A percentile compares a stretch with the other conserved stretches of the same genome.
phyloP scores from a whole-genome alignment of 2,113 vertebrate species.

The Phalacrocorax brasilianus region DNA sequence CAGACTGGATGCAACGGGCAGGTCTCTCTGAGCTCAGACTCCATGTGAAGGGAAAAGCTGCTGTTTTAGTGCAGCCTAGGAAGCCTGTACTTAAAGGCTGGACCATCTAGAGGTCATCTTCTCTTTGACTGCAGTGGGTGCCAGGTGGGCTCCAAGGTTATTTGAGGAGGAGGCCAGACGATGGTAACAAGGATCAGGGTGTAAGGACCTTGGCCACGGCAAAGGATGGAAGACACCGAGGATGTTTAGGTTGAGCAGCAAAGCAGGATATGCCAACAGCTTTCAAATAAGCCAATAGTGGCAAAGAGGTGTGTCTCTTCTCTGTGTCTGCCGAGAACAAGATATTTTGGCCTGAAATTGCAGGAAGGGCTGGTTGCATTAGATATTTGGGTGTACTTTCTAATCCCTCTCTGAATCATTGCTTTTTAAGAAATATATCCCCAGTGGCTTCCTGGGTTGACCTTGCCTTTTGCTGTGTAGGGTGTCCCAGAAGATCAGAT shows the following conservation, averaged over 20 bases:
- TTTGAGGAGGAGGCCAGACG: neutral
- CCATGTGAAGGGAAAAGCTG: neutral
- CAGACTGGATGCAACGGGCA: neutral
- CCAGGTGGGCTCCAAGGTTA: neutral
- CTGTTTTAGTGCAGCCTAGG: neutral
- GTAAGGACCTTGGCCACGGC: neutral
- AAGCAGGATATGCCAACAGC: neutral
- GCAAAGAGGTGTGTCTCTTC: neutral
- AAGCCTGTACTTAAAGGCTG: neutral
- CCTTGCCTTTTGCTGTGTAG: neutral
- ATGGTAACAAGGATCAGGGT: neutral
- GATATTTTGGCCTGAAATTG: neutral
- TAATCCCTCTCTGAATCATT: neutral
- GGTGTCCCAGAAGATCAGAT: neutral
- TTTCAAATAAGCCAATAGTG: neutral
- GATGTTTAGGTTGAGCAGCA: neutral
- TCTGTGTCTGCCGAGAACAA: neutral
- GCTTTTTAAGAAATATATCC: neutral
- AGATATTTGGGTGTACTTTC: neutral
- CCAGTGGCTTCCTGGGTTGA: neutral
- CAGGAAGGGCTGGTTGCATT: neutral
- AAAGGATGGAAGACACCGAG: neutral
- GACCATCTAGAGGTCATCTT: neutral
- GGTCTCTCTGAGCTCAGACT: neutral
- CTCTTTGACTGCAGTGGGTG: neutral